Base-by-base conservation (phyloP, 2,888 invertebrate genomes). In the Dryocosmus kuriphilus region DNA sequence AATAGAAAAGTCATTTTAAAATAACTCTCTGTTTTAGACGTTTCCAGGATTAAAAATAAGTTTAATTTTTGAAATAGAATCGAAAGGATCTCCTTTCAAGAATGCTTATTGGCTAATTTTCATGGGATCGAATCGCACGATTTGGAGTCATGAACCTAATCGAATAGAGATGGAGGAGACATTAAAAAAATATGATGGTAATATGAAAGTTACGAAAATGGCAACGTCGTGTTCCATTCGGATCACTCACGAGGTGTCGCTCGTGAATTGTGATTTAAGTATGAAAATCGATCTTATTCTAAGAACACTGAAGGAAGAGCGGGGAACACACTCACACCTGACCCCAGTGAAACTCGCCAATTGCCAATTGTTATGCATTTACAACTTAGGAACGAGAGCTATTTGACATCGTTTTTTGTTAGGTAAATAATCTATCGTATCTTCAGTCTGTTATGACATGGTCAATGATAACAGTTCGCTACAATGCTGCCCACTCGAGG, bases 341-440 rank as follows among this genome's bases (percentile, higher is more conserved):
- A 91, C 90, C 90, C 91, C 91, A 91, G 86, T 91, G 90, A 91
- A 91, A 90, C 88, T 89, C 86, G 88, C 86, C 89, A 86, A 90
- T 89, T 89, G 89, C 88, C 88, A 90, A 90, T 90, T 89, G 74
- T 79, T 75, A 65, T 78, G 75, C 30, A 14, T 71, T 62, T 51
- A 27, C 11, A 75, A 61, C 67, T 76, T 67, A 27, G 30, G 51
- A 51, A 24, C 30, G 51, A 71, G 19, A 71, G 51, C 46, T 30
- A 67, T 46, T 77, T 74, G 27, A 76, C 77, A 65, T 67, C 46
- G 32, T 75, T 65, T 61, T 63, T 65, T 77, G 60, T 73, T 76
- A 67, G 67, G 73, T 65, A n/a, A 63, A 74, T 62, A 63, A 83
- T 55, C 60, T 30, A 57, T 79, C 74, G 73, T 74, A 22, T 74